These are phyloP conservation scores for Diplogasteroides magnus DNA, from an alignment of 1,140 invertebrate genomes.

Conservation along the genomic window DNA sequence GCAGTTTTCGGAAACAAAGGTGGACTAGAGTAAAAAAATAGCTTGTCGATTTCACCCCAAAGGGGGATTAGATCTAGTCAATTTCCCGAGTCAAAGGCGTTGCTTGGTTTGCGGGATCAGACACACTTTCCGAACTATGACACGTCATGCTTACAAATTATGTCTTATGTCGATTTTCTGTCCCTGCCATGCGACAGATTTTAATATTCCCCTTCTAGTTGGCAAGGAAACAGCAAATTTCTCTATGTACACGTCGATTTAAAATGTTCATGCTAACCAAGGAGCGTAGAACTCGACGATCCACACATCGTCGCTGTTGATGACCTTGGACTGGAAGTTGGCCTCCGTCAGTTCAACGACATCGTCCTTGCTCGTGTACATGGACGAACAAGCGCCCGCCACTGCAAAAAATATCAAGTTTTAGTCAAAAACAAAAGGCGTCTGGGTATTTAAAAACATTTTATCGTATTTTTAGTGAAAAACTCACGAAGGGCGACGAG, in stretches of 20 bases:
- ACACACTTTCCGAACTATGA: too few species aligned
- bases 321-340: conserved; percentile 83
- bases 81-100: too few species aligned
- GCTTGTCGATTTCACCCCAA: too few species aligned
- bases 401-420: conserved; percentile 10
- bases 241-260: too few species aligned
- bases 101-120: too few species aligned
- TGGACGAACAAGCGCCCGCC: conserved; percentile 55
- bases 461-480: background rate
- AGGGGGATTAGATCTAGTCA: too few species aligned
- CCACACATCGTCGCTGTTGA: conserved; percentile 79
- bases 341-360: conserved; percentile 81
- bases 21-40: too few species aligned
- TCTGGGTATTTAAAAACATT: background rate
- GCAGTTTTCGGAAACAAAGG: too few species aligned
- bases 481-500: background rate
- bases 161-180: too few species aligned
- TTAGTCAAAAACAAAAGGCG: background rate
- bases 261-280: conserved; percentile 75
- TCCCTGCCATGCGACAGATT: too few species aligned
- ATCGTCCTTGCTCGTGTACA: conserved; percentile 75
- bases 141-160: too few species aligned
- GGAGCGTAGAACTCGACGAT: conserved; percentile 89
- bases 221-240: conserved; percentile 56
- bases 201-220: conserved; percentile 15